Conservation (phyloP, 2,113 vertebrate genomes). For the Thinocorus orbignyianus region DNA sequence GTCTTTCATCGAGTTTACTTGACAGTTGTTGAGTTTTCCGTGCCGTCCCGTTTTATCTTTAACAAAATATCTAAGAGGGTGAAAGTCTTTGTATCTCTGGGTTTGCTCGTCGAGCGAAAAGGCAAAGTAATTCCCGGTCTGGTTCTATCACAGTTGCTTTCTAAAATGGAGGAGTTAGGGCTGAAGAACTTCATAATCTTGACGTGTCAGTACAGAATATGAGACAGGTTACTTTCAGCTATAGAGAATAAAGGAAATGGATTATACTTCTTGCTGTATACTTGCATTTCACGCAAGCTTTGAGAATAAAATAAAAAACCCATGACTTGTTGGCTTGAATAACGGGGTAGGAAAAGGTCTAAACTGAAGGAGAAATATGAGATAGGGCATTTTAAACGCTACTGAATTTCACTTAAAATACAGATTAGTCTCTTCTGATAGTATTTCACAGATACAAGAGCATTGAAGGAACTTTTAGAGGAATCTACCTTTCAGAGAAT, state of each 20-base stretch:
- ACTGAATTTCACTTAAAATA: background rate
- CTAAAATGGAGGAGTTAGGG: too few species aligned
- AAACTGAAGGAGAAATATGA: background rate
- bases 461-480: background rate
- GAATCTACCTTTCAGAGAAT: background rate
- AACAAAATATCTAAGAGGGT: background rate
- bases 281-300: background rate
- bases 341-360: background rate
- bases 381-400: background rate
- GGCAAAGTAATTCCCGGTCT: background rate
- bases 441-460: background rate
- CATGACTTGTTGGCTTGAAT: background rate
- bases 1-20: background rate
- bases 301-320: background rate
- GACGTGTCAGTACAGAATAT: background rate
- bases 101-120: background rate
- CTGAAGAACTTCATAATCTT: background rate
- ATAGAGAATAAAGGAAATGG: background rate
- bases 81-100: background rate
- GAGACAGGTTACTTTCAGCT: background rate
- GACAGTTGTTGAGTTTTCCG: too few species aligned
- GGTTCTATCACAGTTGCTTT: background rate
- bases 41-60: accelerated
- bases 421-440: background rate
- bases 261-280: background rate